phyloP scores from a whole-genome alignment of 2,113 vertebrate species.

The Colaptes auratus region DNA sequence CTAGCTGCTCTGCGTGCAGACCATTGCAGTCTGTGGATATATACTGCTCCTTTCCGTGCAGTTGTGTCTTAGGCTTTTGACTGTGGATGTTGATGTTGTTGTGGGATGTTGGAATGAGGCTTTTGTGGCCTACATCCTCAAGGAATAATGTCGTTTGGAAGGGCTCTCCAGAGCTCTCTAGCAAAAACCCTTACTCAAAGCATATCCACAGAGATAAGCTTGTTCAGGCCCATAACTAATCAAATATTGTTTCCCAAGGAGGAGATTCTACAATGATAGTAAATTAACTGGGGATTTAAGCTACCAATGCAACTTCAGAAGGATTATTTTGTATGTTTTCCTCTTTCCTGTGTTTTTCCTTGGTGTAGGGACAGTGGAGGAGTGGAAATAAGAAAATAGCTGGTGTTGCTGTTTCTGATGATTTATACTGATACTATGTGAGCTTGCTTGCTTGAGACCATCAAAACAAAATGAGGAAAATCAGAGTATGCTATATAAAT shows the following conservation, averaged over 20 bases:
- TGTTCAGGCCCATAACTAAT: not conserved
- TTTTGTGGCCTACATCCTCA: not conserved
- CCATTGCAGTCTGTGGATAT: accelerated
- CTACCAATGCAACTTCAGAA: not conserved
- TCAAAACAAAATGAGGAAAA: not conserved
- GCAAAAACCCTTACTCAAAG: not conserved
- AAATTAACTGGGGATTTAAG: not conserved
- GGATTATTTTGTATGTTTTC: not conserved
- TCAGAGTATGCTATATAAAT: not conserved
- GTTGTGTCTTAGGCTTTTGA: not conserved
- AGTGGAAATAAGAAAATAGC: not conserved
- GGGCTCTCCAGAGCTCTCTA: not conserved
- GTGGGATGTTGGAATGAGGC: not conserved
- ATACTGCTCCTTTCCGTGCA: not conserved
- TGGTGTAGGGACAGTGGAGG: not conserved
- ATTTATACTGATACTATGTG: not conserved
- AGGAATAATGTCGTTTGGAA: not conserved
- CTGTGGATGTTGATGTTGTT: too few species aligned
- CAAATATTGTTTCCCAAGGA: not conserved
- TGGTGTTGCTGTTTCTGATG: not conserved
- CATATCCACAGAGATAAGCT: not conserved
- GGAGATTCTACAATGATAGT: accelerated
- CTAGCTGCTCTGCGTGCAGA: not conserved
- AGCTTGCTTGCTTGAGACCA: not conserved
- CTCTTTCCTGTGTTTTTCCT: not conserved